Evolutionary conservation across 2,113 vertebrate genomes (phyloP).

Genomic region (Corythaeola cristata): DNA sequence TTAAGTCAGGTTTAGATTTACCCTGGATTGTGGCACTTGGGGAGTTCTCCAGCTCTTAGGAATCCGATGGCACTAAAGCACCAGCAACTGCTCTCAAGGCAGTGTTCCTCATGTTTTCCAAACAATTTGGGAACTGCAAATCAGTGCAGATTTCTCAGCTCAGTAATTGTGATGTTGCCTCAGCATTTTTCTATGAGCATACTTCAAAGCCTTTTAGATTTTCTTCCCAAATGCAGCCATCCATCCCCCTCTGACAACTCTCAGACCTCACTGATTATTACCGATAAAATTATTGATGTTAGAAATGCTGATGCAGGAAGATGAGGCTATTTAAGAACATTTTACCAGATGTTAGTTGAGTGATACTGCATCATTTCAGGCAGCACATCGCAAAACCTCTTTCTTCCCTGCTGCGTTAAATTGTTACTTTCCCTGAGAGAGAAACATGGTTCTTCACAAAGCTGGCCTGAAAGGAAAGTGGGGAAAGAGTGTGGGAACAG

Average conservation of each 20-base stretch:
- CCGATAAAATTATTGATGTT: constrained; percentile 37
- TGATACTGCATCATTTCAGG: background rate
- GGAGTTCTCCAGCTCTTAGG: background rate
- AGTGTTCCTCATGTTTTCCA: background rate
- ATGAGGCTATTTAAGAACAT: background rate
- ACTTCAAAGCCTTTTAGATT: constrained; percentile 6
- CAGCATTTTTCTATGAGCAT: background rate
- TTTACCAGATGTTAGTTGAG: constrained; percentile 33
- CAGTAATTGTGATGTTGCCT: background rate
- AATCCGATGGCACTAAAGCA: background rate
- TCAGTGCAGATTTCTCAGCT: background rate
- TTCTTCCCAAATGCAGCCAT: background rate
- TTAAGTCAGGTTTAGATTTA: background rate
- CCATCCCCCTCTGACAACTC: constrained; percentile 8
- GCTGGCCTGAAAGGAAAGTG: background rate
- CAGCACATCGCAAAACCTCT: background rate
- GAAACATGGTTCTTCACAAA: background rate
- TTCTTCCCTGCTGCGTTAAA: constrained; percentile 21
- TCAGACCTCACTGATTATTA: constrained; percentile 2
- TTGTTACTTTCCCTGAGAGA: background rate
- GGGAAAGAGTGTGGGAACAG: background rate
- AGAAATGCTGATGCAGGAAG: constrained; percentile 27
- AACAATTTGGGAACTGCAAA: background rate
- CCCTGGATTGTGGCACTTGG: background rate
- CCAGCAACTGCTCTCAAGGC: background rate